Conservation (phyloP, 2,797 vertebrate genomes). For the Betta splendens region DNA sequence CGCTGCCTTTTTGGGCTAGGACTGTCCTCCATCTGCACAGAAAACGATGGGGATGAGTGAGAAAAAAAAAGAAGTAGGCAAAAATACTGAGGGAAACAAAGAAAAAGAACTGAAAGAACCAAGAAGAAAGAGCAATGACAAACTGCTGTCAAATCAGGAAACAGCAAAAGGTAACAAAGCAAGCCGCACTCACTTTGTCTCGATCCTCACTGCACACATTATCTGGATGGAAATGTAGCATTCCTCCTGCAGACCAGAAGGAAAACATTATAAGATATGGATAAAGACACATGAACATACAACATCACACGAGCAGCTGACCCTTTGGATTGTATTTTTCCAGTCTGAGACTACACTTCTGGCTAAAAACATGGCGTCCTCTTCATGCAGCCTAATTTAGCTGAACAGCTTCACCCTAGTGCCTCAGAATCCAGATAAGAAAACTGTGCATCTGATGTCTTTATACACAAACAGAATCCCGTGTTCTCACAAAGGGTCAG, state of each 20-base stretch:
- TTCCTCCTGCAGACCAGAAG: conserved; percentile 71
- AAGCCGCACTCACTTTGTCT: conserved; percentile 77
- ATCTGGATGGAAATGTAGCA: conserved; percentile 80
- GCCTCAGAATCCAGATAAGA: conserved; percentile 25
- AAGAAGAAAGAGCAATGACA: conserved; percentile 21
- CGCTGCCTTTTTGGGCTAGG: conserved; percentile 97
- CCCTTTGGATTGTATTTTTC: conserved; percentile 37
- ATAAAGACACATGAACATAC: conserved; percentile 48
- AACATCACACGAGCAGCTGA: conserved; percentile 33
- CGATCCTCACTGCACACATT: conserved; percentile 76
- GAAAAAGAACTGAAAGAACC: conserved; percentile 1
- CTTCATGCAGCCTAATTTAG: conserved; percentile 17
- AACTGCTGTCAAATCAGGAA: conserved; percentile 53
- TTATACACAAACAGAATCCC: conserved; percentile 21
- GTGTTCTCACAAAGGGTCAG: conserved; percentile 11
- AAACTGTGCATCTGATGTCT: conserved; percentile 19
- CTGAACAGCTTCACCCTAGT: conserved; percentile 12
- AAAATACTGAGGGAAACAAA: background rate
- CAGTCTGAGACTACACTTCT: conserved; percentile 3
- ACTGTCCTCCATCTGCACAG: conserved; percentile 91
- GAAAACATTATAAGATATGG: conserved; percentile 53
- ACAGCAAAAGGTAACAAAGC: conserved; percentile 33
- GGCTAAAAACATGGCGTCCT: conserved; percentile 18
- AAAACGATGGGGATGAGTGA: conserved; percentile 16
- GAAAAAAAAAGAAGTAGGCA: conserved; percentile 1